Evolutionary conservation across 2,113 vertebrate genomes (phyloP), one percentile per base, ranked within the genome.

Genomic region (Notothenia rossii): DNA sequence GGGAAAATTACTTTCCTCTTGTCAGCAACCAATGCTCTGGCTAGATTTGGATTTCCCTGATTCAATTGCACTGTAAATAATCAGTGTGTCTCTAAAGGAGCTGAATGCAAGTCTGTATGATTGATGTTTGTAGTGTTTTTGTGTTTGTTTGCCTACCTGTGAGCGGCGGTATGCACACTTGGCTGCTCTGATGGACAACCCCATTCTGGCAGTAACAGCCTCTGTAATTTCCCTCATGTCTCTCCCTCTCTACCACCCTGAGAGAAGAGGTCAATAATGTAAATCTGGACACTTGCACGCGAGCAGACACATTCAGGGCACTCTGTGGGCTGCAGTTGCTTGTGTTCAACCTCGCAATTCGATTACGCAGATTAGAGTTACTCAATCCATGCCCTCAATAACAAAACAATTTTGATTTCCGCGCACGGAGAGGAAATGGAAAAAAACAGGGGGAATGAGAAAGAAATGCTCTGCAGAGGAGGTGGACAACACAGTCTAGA

Each of bases 301-400:
- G 72, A 60, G 68, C 65, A 48, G 65, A 78, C 58, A 45, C 64
- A 43, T 59, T 61, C 10, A 7, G n/a, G 55, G 46, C 2, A 7
- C 76, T 68, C 51, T 0, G 69, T 8, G 62, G 22, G 77, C 58
- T 53, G 69, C 56, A 66, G 64, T 74, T 43, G 80, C 72, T 51
- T 14, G 20, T 60, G 73, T 20, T 20, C 46, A 68, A 84, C 33
- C 22, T 64, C 36, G 22, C 60, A 68, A 88, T 85, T 88, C 59
- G 68, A 90, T 90, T 84, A 65, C 69, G 45, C 49, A 84, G 68
- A 81, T 81, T 81, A 79, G 58, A 81, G 74, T 80, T 67, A 68
- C 77, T 81, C 80, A 86, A 73, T 75, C 78, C 72, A 6, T 45
- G 78, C 71, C 70, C 71, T 81, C 66, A 62, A 86, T 75, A 85